Evolutionary conservation across 2,797 vertebrate species (phyloP), one percentile per base, ranked within the genome.

Genomic region (Sebastes taczanowskii): DNA sequence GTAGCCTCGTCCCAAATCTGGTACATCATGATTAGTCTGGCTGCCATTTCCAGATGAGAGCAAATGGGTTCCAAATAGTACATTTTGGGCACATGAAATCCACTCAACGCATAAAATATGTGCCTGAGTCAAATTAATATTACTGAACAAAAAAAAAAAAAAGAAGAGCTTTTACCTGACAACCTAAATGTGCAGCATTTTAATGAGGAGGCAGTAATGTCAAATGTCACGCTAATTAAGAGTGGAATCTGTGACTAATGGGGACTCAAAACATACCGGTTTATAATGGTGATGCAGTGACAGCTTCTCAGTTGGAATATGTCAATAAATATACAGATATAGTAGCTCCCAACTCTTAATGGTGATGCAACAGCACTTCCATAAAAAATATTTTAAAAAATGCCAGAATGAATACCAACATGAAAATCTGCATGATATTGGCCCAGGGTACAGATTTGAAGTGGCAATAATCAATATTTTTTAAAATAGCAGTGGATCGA

Each of bases 201-300:
- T 88, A 88, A 86, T 73, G 76, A 89, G 74, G 46, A 61, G 10
- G 71, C 32, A 29, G 46, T 32, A 2, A 53, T 88, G 78, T 82
- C 73, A 89, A 84, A 87, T 81, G 77, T 80, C 71, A 64, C 16
- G 18, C 66, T 83, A 86, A 90, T 86, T 84, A 77, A 74, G 56
- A 83, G 71, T 61, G 25, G 80, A 87, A 77, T 78, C 29, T 62
- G 60, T 29, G n/a, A 71, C 38, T 84, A 75, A 90, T 7, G 1
- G 85, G 86, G 27, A 76, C 77, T 23, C 14, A 82, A 75, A 74
- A 27, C 13, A 68, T 11, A 22, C 22, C 30, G n/a, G 64, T 75
- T 85, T 65, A 23, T 83, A 81, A 77, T 35, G 35, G 42, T 74
- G 86, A 89, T 72, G 75, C 78, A 74, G 79, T 27, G 14, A 66